These are phyloP conservation scores for Galerucella calmariensis DNA, from an alignment of 2,888 invertebrate species.

Conservation along the genomic window DNA sequence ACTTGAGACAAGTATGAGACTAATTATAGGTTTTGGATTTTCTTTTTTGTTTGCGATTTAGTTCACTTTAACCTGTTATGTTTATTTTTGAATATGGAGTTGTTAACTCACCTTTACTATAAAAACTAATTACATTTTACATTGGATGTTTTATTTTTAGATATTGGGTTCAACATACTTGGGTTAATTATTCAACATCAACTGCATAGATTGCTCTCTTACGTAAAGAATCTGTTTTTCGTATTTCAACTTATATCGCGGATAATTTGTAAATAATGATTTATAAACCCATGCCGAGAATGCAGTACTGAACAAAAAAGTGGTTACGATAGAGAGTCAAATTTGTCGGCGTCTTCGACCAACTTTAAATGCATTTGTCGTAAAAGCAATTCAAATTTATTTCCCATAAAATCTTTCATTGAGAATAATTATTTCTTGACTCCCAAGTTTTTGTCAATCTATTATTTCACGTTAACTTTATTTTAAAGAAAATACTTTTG, in stretches of 20 bases:
- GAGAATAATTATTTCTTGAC: neutral
- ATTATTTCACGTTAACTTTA: neutral
- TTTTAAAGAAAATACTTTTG: neutral
- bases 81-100: constrained; percentile 37
- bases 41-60: constrained; percentile 38
- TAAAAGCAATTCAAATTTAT: neutral
- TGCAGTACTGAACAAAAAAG: constrained; percentile 8
- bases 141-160: constrained; percentile 38
- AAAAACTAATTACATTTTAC: constrained; percentile 27
- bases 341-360: constrained; percentile 1
- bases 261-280: constrained; percentile 30
- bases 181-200: constrained; percentile 30
- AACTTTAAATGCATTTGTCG: neutral
- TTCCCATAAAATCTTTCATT: constrained; percentile 4
- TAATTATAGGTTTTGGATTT: constrained; percentile 42
- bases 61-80: constrained; percentile 33
- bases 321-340: constrained; percentile 4
- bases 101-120: constrained; percentile 23
- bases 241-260: constrained; percentile 25
- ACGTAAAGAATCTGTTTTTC: constrained; percentile 32
- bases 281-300: constrained; percentile 19
- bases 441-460: neutral
- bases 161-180: constrained; percentile 35
- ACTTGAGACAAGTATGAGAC: constrained; percentile 45
- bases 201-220: constrained; percentile 26